These are phyloP conservation scores for Ferdinandea cuprea DNA, from an alignment of 2,888 invertebrate species.

Conservation along the genomic window DNA sequence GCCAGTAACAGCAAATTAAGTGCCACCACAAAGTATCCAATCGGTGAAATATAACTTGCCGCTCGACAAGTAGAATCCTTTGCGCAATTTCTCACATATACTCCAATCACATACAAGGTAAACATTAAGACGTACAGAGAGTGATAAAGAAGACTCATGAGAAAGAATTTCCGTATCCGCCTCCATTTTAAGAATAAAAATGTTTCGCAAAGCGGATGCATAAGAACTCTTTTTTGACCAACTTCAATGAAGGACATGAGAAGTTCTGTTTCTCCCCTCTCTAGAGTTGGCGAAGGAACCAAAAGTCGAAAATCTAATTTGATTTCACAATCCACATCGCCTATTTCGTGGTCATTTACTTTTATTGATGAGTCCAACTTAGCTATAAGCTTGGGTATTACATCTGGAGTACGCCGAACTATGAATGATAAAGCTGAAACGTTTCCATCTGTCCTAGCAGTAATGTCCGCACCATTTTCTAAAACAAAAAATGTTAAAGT, in stretches of 20 bases:
- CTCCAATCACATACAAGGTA: constrained; percentile 88
- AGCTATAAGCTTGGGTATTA: constrained; percentile 88
- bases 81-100: constrained; percentile 81
- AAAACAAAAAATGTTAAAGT: constrained; percentile 32
- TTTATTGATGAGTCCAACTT: constrained; percentile 90
- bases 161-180: constrained; percentile 91
- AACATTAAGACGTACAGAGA: constrained; percentile 89
- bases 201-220: constrained; percentile 93
- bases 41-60: constrained; percentile 78
- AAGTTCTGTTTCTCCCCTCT: constrained; percentile 88
- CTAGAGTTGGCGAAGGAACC: constrained; percentile 85
- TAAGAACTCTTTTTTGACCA: constrained; percentile 90
- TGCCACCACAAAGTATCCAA: constrained; percentile 86
- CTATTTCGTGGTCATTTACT: constrained; percentile 92
- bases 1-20: constrained; percentile 86
- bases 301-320: constrained; percentile 87
- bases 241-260: constrained; percentile 90
- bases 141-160: constrained; percentile 91
- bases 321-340: constrained; percentile 93
- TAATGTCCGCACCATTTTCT: constrained; percentile 92
- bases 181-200: constrained; percentile 93
- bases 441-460: constrained; percentile 91
- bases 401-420: constrained; percentile 92
- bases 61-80: constrained; percentile 78
- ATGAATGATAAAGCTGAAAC: constrained; percentile 92